Conservation (phyloP, 2,797 vertebrate species). For the Brachyalestes nurse region DNA sequence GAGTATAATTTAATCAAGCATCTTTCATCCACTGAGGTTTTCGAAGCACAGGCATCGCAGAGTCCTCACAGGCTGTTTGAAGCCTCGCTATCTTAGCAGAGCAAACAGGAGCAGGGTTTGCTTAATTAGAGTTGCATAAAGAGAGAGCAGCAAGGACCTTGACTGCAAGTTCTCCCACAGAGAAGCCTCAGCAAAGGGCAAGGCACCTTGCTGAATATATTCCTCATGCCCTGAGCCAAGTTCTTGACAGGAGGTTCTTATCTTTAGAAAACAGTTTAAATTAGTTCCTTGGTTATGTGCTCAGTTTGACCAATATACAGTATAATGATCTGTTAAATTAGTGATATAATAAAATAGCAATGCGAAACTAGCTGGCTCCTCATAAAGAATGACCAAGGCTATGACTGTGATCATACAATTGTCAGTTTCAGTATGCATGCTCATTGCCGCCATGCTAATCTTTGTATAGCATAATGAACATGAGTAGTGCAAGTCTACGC, state of each 20-base stretch:
- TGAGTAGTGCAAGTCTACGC: no score
- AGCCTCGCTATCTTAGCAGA: slow-evolving; percentile 54
- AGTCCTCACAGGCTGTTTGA: slow-evolving; percentile 52
- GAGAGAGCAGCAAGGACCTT: not conserved
- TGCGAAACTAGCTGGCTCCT: no score
- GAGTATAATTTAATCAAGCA: slow-evolving; percentile 24
- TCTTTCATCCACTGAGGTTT: slow-evolving; percentile 22
- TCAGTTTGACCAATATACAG: not conserved
- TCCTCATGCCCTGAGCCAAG: not conserved
- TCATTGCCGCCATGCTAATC: no score
- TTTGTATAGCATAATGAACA: no score
- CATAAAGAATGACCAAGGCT: no score
- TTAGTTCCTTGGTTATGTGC: no score
- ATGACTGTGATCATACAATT: no score
- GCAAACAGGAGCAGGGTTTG: slow-evolving; percentile 36
- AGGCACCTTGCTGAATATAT: not conserved
- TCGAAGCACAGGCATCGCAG: slow-evolving; percentile 19
- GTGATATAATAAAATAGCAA: no score
- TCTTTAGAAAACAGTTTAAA: not conserved
- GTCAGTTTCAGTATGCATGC: no score
- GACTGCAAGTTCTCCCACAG: not conserved
- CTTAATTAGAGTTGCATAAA: slow-evolving; percentile 29
- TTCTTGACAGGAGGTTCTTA: not conserved
- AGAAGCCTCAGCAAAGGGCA: not conserved
- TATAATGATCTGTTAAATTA: no score